Percentiles rank a stretch among this genome's conserved stretches.
These are phyloP conservation scores for Parnassius orleans DNA, from an alignment of 2,888 invertebrate genomes.

Conservation along the genomic window DNA sequence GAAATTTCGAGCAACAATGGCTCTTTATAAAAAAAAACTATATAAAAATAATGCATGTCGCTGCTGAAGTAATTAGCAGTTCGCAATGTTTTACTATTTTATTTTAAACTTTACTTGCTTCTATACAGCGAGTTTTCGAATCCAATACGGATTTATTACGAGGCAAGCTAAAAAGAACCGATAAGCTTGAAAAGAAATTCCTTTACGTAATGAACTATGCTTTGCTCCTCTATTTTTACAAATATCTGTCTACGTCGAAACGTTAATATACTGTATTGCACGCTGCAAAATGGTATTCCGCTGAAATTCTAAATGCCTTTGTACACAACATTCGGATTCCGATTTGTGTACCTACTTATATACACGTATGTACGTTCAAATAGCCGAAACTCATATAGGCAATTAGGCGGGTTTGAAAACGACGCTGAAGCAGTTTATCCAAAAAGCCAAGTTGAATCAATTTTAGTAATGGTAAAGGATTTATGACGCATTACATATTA, in stretches of 20 bases:
- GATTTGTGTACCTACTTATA: conserved; percentile 4
- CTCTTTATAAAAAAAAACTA: no score
- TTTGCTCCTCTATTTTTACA: conserved; percentile 17
- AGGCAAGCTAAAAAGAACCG: conserved; percentile 11
- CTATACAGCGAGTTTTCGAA: conserved; percentile 12
- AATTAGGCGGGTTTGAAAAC: conserved; percentile 3
- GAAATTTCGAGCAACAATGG: no score
- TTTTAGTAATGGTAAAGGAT: no score
- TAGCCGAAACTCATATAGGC: conserved; percentile 8
- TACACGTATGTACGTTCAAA: not conserved
- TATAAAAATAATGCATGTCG: no score
- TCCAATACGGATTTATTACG: conserved; percentile 23
- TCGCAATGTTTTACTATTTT: conserved; percentile 4
- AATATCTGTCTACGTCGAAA: conserved; percentile 12
- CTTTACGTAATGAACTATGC: conserved; percentile 23
- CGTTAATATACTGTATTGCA: conserved; percentile 4
- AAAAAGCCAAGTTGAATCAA: not conserved
- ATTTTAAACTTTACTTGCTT: conserved; percentile 11
- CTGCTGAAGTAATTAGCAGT: conserved; percentile 4
- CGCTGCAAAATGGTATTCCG: conserved; percentile 7
- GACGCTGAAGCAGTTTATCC: not conserved
- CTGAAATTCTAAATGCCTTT: conserved; percentile 3
- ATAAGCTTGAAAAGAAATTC: conserved; percentile 23
- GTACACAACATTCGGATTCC: conserved; percentile 10
- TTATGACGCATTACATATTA: no score